Percentiles rank a stretch among this genome's conserved stretches.
These are phyloP conservation scores for Brachypterus glaber DNA, from an alignment of 2,888 invertebrate species.

Conservation along the genomic window DNA sequence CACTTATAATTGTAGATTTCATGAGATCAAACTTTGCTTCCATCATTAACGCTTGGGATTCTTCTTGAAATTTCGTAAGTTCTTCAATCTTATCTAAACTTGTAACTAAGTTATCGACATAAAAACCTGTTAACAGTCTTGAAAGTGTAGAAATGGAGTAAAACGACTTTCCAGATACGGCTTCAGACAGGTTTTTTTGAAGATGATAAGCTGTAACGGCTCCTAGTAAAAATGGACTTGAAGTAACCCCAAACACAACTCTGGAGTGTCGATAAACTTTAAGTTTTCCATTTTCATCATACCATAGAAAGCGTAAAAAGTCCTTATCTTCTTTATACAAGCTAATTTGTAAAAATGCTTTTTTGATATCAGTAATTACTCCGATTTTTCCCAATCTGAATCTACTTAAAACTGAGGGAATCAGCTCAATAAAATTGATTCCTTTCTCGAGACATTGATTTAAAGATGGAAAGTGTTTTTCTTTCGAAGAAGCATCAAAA, in stretches of 20 bases:
- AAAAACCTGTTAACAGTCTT: slow-evolving; percentile 6
- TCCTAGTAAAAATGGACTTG: too few species aligned
- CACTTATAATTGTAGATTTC: slow-evolving; percentile 14
- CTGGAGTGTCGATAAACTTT: slow-evolving; percentile 14
- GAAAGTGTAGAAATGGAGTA: slow-evolving; percentile 2
- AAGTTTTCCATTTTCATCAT: slow-evolving; percentile 8
- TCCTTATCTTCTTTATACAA: slow-evolving; percentile 23
- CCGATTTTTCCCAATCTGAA: slow-evolving; percentile 21
- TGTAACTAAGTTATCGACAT: slow-evolving; percentile 8
- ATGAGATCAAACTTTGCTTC: slow-evolving; percentile 12
- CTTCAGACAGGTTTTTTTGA: too few species aligned
- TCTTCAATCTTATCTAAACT: slow-evolving; percentile 4
- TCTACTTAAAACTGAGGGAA: slow-evolving; percentile 14
- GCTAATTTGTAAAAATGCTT: slow-evolving; percentile 29
- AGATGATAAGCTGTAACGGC: slow-evolving; percentile 16
- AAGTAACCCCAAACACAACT: slow-evolving; percentile 16
- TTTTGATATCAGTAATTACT: slow-evolving; percentile 24
- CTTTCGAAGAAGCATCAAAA: slow-evolving; percentile 26
- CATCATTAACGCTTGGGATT: slow-evolving; percentile 6
- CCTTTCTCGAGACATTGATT: slow-evolving; percentile 23
- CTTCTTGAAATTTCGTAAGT: slow-evolving; percentile 9
- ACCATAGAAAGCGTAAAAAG: slow-evolving; percentile 26
- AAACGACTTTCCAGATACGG: background rate
- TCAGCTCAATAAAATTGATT: slow-evolving; percentile 15
- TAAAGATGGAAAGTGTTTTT: slow-evolving; percentile 20